Conservation (phyloP, 2,113 vertebrate genomes). For the human region DNA sequence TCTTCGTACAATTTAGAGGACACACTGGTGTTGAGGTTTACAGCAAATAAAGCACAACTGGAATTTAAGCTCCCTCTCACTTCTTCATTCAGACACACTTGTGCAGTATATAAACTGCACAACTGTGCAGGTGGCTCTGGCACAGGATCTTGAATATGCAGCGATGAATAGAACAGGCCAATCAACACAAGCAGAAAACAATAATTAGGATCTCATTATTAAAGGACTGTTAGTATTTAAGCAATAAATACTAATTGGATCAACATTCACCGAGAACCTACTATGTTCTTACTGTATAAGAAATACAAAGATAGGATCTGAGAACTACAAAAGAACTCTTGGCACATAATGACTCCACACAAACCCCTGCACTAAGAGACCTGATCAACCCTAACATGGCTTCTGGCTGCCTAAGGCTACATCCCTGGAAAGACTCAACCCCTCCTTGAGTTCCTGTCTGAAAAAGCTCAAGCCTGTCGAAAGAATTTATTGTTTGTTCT, state of each 20-base stretch:
- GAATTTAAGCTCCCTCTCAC: not conserved
- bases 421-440: not conserved
- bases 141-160: not conserved
- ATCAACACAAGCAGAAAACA: not conserved
- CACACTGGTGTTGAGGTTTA: not conserved
- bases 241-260: not conserved
- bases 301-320: not conserved
- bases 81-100: not conserved
- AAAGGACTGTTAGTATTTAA: not conserved
- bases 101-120: not conserved
- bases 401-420: not conserved
- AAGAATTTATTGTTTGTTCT: not conserved
- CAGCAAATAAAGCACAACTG: not conserved
- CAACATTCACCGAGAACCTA: not conserved
- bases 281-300: not conserved
- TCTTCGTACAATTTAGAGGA: not conserved
- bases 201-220: not conserved
- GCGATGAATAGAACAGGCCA: not conserved
- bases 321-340: not conserved
- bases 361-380: not conserved
- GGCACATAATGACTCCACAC: not conserved
- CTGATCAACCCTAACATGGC: not conserved
- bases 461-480: not conserved
- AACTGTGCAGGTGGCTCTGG: not conserved
- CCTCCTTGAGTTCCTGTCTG: not conserved